These are phyloP conservation scores for Hapalemur alaotrensis DNA, from an alignment of 2,797 vertebrate species.

Conservation along the genomic window DNA sequence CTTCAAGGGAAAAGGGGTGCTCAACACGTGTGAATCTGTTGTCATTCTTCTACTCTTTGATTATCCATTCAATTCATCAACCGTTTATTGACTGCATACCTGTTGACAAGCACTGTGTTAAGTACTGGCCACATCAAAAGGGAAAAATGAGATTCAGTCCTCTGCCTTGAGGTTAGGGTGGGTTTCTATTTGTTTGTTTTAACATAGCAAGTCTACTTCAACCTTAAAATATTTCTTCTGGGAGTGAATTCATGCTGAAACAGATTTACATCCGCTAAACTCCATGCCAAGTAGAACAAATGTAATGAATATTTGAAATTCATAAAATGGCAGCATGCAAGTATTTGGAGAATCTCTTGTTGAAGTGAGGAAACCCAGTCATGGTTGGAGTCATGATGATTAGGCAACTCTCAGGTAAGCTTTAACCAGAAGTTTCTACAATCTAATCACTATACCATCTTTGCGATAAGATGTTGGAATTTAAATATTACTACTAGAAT, in stretches of 20 bases:
- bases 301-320: not conserved
- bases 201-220: not conserved
- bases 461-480: not conserved
- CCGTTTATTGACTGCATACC: not conserved
- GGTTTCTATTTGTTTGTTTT: not conserved
- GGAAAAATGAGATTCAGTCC: not conserved
- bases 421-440: not conserved
- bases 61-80: not conserved
- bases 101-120: not conserved
- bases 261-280: not conserved
- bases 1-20: not conserved
- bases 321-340: not conserved
- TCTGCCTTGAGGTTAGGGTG: not conserved
- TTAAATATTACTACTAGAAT: not conserved
- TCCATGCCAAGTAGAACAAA: not conserved
- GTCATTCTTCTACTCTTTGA: not conserved
- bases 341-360: not conserved
- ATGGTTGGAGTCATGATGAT: not conserved
- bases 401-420: not conserved
- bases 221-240: conserved; percentile 6
- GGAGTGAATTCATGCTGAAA: conserved; percentile 3
- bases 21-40: not conserved
- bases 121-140: not conserved
- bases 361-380: not conserved
- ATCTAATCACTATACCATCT: not conserved